These are phyloP conservation scores for Abrostola triplasia DNA, from an alignment of 2,888 invertebrate genomes.

Conservation along the genomic window DNA sequence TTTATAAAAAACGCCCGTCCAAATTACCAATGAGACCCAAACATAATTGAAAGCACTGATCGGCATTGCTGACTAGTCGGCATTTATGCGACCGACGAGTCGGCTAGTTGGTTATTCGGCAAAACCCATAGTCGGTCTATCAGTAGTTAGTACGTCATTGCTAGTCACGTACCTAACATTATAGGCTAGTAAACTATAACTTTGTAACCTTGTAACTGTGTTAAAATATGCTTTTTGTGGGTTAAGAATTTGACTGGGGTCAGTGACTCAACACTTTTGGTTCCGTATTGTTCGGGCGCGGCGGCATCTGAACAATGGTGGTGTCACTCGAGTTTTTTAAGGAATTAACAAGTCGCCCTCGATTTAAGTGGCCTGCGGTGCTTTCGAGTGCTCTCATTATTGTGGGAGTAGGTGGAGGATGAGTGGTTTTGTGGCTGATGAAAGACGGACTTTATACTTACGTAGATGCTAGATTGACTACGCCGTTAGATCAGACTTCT, in stretches of 20 bases:
- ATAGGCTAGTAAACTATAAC: background rate
- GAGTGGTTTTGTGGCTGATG: constrained; percentile 31
- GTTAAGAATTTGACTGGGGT: constrained; percentile 29
- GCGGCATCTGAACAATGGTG: constrained; percentile 59
- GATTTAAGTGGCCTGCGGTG: constrained; percentile 54
- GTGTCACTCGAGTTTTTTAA: constrained; percentile 61
- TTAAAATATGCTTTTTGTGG: constrained; percentile 26
- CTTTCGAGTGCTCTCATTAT: constrained; percentile 46
- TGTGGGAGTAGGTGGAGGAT: constrained; percentile 39
- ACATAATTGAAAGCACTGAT: no score
- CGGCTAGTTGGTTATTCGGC: no score
- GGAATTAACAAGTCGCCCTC: constrained; percentile 64
- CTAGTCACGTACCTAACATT: background rate
- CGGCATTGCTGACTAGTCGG: no score
- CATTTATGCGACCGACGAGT: no score
- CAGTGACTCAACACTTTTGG: constrained; percentile 57
- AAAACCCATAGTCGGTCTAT: no score
- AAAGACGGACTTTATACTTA: constrained; percentile 18
- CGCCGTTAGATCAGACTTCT: constrained; percentile 5
- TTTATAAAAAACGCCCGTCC: no score
- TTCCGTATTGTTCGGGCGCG: constrained; percentile 54
- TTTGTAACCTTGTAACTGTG: background rate
- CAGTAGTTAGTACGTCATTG: background rate
- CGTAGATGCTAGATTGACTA: constrained; percentile 28
- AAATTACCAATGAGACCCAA: no score